phyloP scores from a whole-genome alignment of 2,113 vertebrate species.

The Equus przewalskii region DNA sequence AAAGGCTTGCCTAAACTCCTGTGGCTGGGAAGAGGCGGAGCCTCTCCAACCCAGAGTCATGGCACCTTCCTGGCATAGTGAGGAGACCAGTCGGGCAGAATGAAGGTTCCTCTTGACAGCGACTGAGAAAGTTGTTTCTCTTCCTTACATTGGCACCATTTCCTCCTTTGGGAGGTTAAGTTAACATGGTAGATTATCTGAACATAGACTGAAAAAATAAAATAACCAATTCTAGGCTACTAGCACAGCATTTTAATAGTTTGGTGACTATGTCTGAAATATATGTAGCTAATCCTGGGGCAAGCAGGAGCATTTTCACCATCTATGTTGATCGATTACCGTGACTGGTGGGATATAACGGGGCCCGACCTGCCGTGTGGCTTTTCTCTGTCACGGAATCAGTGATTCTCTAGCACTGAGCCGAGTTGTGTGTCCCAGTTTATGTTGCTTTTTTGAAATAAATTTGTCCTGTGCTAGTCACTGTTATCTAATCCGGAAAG shows the following conservation, averaged over 20 bases:
- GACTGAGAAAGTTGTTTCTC: background rate
- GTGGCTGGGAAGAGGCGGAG: background rate
- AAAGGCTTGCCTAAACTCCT: background rate
- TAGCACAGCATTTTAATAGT: background rate
- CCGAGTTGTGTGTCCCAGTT: background rate
- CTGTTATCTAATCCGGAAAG: background rate
- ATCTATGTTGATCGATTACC: too few relatives aligned
- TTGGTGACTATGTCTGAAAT: background rate
- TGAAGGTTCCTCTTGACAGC: background rate
- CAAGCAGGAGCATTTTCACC: background rate
- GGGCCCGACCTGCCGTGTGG: background rate
- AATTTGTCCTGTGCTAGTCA: background rate
- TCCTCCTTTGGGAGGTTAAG: background rate
- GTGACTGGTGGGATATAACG: rapidly evolving
- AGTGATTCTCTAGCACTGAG: background rate
- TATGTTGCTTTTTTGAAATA: background rate
- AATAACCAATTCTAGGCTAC: background rate
- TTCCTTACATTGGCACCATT: background rate
- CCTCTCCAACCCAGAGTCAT: background rate
- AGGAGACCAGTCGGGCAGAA: background rate
- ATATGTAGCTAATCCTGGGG: background rate
- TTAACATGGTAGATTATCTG: background rate
- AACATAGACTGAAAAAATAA: background rate
- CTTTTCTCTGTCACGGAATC: background rate
- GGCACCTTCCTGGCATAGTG: too few relatives aligned